Conservation (phyloP, 2,888 invertebrate species). For the Masnerella sp. region DNA sequence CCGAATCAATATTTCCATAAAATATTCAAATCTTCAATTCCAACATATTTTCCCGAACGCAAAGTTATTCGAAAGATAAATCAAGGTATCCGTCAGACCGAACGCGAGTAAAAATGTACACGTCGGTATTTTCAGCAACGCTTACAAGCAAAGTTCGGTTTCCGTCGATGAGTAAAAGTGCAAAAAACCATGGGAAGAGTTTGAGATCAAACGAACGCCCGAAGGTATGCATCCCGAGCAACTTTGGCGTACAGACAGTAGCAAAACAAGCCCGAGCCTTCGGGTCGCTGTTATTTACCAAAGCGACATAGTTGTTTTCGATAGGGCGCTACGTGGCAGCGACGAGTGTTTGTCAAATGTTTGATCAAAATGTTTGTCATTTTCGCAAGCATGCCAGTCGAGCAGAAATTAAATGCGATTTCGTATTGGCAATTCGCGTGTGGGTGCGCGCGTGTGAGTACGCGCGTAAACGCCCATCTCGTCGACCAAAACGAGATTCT, state of each 20-base stretch:
- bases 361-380: slow-evolving; percentile 75
- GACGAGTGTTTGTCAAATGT: slow-evolving; percentile 76
- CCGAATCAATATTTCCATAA: no score
- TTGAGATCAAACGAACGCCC: slow-evolving; percentile 64
- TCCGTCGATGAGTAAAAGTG: slow-evolving; percentile 11
- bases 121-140: slow-evolving; percentile 13
- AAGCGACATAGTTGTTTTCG: slow-evolving; percentile 69
- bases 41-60: no score
- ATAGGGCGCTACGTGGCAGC: slow-evolving; percentile 57
- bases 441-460: slow-evolving; percentile 41
- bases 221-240: slow-evolving; percentile 71
- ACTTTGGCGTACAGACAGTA: slow-evolving; percentile 70
- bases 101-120: no score
- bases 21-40: no score
- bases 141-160: slow-evolving; percentile 37
- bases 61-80: no score
- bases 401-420: slow-evolving; percentile 73
- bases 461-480: slow-evolving; percentile 49
- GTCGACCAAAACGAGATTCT: slow-evolving; percentile 57
- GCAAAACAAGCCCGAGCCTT: slow-evolving; percentile 67
- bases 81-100: no score
- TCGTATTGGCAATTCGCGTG: slow-evolving; percentile 66
- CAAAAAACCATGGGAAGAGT: slow-evolving; percentile 34
- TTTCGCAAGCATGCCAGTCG: slow-evolving; percentile 65
- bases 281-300: slow-evolving; percentile 68